Evolutionary conservation across 2,113 vertebrate genomes (phyloP), one percentile per base, ranked within the genome.

Genomic region (Crotalus viridis): DNA sequence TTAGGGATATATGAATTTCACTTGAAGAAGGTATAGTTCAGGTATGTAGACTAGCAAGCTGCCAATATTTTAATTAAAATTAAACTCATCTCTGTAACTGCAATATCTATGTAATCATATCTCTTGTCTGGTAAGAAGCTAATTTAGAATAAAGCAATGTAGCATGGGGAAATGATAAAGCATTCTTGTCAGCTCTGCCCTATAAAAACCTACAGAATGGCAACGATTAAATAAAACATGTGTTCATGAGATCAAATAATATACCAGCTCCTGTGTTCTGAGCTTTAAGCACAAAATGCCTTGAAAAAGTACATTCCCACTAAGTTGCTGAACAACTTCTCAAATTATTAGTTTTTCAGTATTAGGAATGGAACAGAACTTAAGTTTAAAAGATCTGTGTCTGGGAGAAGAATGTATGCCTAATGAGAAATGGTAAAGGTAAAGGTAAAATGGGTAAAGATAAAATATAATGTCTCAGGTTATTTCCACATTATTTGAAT

Each of bases 281-380:
- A 94, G 95, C 85, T 95, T 88, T 91, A 89, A 94, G 95, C 95
- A 95, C 95, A 93, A 96, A 94, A 87, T 93, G 85, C 26, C 90
- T 91, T 74, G 90, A 94, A 94, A 94, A 92, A 89, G 89, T 93
- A 64, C 19, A 91, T 74, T 94, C 92, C 51, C 24, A 17, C 93
- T 54, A 91, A 94, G 95, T 43, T 91, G 94, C 95, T 90, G 93
- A 96, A 94, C 2, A 13, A 15, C 93, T 87, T 0, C 92, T 92
- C 85, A 94, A 56, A 59, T 91, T 94, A 86, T 56, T 87, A 33
- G n/a, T 87, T 69, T 92, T 22, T 12, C 46, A 90, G 56, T 85
- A 56, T 90, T 59, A 85, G 46, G 17, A 56, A 61, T 28, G 26
- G 57, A 61, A 55, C 10, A 26, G 54, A 88, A 89, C 43, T 88